Base-by-base conservation (phyloP, 2,113 vertebrate species). In the Sarotherodon lohbergeri region DNA sequence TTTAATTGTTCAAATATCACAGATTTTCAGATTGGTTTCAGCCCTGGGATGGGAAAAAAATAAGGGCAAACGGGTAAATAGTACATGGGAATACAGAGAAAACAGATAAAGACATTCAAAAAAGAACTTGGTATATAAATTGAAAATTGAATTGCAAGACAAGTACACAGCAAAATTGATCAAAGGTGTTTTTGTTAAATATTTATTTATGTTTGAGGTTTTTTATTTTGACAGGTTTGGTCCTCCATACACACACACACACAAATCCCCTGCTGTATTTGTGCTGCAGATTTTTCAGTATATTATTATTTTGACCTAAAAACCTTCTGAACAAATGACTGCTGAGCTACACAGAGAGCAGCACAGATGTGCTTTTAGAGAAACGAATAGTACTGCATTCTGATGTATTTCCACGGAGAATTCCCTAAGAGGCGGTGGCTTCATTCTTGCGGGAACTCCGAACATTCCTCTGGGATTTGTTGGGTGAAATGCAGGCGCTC, bases 381-480 rank as follows among this genome's bases (percentile, higher is more conserved):
- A 7, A 48, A 17, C 1, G 9, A 88, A 85, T 12, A 27, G 48
- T 32, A 16, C 29, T 32, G 12, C 57, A 56, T 14, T 54, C 79
- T 55, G 46, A 48, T 86, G 84, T 10, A 19, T 85, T 84, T 88
- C 88, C 89, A 24, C 10, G 5, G 80, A 90, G 80, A 90, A 73
- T 90, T 89, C 89, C 87, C 84, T 12, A 50, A 63, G 89, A 52
- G 82, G 85, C 79, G 81, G 84, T 81, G 82, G 76, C 43, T 80
- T 87, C 73, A 63, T 71, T 91, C 89, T 89, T 81, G 76, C 29
- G 93, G 93, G 93, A 93, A 89, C 90, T 54, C 56, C 6, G 9
- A 83, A 83, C 78, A 84, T 96, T 96, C 94, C 90, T 52, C 17
- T 3, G 80, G 92, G 95, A 89, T 86, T 91, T 88, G 84, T 34